Evolutionary conservation across 1,140 invertebrate species (phyloP).

Genomic region (Scaptodrosophila lebanonensis): DNA sequence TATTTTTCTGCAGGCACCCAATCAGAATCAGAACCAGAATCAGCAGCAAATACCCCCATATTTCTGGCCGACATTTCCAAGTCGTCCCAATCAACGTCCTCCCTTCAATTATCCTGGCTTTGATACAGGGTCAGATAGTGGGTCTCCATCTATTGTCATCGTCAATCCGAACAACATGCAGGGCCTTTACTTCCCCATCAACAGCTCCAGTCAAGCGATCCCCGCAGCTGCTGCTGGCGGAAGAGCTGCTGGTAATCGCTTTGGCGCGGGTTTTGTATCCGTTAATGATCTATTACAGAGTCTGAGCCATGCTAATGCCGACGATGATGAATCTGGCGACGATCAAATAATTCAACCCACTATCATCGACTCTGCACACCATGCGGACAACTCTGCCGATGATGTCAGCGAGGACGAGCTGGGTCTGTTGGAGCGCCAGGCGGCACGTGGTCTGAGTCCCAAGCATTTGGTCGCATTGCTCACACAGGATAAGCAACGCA

Average conservation of each 20-base stretch:
- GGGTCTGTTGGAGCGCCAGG: neutral
- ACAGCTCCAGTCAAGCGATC: neutral
- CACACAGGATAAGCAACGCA: too few species aligned
- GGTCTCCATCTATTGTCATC: too few species aligned
- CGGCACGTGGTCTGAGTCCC: neutral
- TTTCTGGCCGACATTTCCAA: neutral
- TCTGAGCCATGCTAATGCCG: too few species aligned
- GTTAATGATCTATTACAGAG: too few species aligned
- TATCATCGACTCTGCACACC: neutral
- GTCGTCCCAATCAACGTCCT: neutral
- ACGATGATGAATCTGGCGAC: neutral
- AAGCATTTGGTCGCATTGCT: neutral
- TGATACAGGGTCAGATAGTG: too few species aligned
- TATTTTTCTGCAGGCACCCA: too few species aligned
- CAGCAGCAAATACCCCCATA: too few species aligned
- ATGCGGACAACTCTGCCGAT: neutral
- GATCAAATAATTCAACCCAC: neutral
- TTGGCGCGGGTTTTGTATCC: too few species aligned
- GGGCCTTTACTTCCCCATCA: neutral
- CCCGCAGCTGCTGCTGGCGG: too few species aligned
- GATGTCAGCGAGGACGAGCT: neutral
- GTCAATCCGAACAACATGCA: slow-evolving; percentile 4
- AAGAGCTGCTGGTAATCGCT: too few species aligned
- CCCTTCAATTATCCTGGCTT: neutral
- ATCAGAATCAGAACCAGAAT: too few species aligned